A percentile compares a stretch with the other conserved stretches of the same genome.
Conservation (phyloP, 2,888 invertebrate genomes). For the Omphaloscelis lunosa region DNA sequence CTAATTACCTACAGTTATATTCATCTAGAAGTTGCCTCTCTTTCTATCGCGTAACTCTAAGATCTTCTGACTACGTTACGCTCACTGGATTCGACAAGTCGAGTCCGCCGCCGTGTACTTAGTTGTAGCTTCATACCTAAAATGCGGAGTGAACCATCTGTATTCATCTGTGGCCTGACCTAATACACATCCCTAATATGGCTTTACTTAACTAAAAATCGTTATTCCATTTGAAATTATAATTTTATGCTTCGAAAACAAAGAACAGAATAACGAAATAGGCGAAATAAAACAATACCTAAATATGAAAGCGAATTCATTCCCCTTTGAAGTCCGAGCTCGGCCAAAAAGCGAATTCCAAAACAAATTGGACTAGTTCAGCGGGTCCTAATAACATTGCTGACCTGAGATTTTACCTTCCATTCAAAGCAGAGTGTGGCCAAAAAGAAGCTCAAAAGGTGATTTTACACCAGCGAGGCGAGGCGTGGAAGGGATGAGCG, state of each 20-base stretch:
- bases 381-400: conserved; percentile 34
- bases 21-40: no score
- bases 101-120: no score
- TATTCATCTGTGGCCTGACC: neutral
- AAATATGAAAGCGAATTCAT: conserved; percentile 32
- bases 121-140: no score
- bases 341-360: conserved; percentile 44
- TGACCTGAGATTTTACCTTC: conserved; percentile 61
- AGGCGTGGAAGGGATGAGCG: no score
- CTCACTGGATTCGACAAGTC: no score
- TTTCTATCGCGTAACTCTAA: neutral
- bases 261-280: conserved; percentile 29
- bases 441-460: conserved; percentile 62
- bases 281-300: conserved; percentile 40
- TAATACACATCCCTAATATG: conserved; percentile 40
- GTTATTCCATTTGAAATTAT: conserved; percentile 49
- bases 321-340: conserved; percentile 48
- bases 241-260: conserved; percentile 36
- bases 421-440: conserved; percentile 54
- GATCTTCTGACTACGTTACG: no score
- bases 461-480: no score
- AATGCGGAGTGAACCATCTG: no score
- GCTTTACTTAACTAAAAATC: conserved; percentile 25
- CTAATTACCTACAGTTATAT: no score
- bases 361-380: conserved; percentile 55